Evolutionary conservation across 1,140 invertebrate species (phyloP).

Genomic region (Nephotettix cincticeps): DNA sequence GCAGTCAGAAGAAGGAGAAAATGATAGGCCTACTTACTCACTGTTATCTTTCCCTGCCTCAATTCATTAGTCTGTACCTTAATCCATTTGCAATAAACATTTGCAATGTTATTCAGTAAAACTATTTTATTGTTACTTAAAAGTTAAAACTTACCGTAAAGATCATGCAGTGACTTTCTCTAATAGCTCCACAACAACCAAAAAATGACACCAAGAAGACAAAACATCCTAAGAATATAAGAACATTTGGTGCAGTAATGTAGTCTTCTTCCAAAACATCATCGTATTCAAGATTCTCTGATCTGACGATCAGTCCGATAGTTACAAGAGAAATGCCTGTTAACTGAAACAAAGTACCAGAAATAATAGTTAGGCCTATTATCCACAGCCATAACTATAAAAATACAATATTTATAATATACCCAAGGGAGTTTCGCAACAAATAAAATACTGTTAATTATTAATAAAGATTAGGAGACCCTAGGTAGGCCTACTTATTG

Average conservation of each 20-base stretch:
- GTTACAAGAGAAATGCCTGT: constrained; percentile 72
- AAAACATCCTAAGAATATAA: constrained; percentile 70
- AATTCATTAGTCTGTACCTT: no score
- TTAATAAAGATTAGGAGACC: not conserved
- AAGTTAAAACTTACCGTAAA: constrained; percentile 59
- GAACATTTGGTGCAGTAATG: constrained; percentile 69
- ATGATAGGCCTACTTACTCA: no score
- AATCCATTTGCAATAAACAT: no score
- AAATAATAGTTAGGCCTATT: not conserved
- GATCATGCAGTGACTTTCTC: constrained; percentile 80
- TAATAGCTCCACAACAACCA: constrained; percentile 81
- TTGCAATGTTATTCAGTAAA: no score
- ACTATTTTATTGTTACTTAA: no score
- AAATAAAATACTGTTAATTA: not conserved
- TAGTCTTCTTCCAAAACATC: constrained; percentile 68
- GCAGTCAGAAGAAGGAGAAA: no score
- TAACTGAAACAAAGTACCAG: constrained; percentile 53
- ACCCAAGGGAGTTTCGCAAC: not conserved
- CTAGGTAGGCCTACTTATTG: not conserved
- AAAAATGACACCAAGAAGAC: constrained; percentile 80
- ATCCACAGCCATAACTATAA: not conserved
- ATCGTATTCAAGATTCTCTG: constrained; percentile 63
- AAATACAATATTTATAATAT: not conserved
- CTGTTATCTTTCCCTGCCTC: no score
- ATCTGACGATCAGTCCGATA: constrained; percentile 66